A percentile compares a stretch with the other conserved stretches of the same genome.
Evolutionary conservation across 2,888 invertebrate species (phyloP).

Genomic region (Melanotus villosus): DNA sequence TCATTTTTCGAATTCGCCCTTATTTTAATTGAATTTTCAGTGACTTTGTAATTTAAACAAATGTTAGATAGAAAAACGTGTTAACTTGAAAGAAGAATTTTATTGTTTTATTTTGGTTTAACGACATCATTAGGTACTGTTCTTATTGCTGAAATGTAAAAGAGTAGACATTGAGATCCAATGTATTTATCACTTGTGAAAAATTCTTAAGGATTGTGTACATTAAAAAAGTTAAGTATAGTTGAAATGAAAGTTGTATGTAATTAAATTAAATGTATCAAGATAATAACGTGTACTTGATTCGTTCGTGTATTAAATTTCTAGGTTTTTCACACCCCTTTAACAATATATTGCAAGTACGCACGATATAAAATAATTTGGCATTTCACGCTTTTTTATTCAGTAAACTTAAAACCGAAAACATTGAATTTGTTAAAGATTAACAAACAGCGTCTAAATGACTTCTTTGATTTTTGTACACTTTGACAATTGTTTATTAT

Average conservation of each 20-base stretch:
- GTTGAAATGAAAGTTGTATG: conserved; percentile 24
- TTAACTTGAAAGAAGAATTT: too few species aligned
- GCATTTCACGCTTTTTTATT: conserved; percentile 18
- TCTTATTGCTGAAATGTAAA: too few species aligned
- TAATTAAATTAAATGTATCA: conserved; percentile 31
- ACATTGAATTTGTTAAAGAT: neutral
- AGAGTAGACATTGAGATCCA: too few species aligned
- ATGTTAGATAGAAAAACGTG: neutral
- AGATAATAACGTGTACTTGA: conserved; percentile 31
- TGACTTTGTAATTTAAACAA: neutral
- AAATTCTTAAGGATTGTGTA: too few species aligned
- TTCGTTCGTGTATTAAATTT: conserved; percentile 30
- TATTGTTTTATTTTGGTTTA: too few species aligned
- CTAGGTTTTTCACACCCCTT: conserved; percentile 31
- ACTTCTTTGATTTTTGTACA: too few species aligned
- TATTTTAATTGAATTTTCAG: conserved; percentile 11
- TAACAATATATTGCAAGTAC: conserved; percentile 38
- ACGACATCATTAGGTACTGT: neutral
- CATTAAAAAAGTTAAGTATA: too few species aligned
- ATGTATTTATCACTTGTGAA: too few species aligned
- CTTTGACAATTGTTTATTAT: too few species aligned
- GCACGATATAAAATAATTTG: conserved; percentile 47
- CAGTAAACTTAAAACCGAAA: neutral
- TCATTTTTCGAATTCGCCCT: conserved; percentile 34
- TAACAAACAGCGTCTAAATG: too few species aligned